Evolutionary conservation across 2,113 vertebrate genomes (phyloP), one percentile per base, ranked within the genome.

Genomic region (Formicarius rufipectus): DNA sequence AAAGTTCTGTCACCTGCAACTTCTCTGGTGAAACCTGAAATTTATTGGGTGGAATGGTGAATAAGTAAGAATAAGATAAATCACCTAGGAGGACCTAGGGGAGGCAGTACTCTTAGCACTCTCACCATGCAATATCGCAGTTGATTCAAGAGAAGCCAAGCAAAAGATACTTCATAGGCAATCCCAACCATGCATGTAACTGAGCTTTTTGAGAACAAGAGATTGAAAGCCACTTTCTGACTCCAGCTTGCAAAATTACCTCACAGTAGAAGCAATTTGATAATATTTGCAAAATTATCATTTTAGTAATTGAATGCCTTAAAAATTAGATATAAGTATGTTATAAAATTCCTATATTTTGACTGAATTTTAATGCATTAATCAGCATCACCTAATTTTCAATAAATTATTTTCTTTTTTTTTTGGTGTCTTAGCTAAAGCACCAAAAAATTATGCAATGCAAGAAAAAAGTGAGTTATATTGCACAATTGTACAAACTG

Each of bases 361-460:
- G 12, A 66, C 7, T 42, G 31, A 60, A 30, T 79, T 82, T 82
- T 56, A 21, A 82, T 76, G 6, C 62, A 83, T 86, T 94, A 91
- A 77, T 94, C 79, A n/a, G 5, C 66, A 50, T 72, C 31, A 69
- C 3, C 6, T 83, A 62, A 76, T 89, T 92, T 86, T 66, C 8
- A 68, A 75, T 84, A 93, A 79, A 39, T 83, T 86, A 25, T 56
- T 89, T 95, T 56, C 87, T 95, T 91, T 17, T 25, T 96, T 95
- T 27, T 95, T 95, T 44, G 81, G 27, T 73, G 28, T 85, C 45
- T 66, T 30, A 69, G 76, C 52, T 62, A 82, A 89, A 63, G 39
- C 17, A 44, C 40, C 53, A 75, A 94, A 64, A 55, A 73, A 91
- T 27, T 25, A 3, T 23, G 58, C 49, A 49, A 39, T 47, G 27